phyloP scores from a whole-genome alignment of 92 coral and sea anemone species.

The Epizoanthus fatuus region DNA sequence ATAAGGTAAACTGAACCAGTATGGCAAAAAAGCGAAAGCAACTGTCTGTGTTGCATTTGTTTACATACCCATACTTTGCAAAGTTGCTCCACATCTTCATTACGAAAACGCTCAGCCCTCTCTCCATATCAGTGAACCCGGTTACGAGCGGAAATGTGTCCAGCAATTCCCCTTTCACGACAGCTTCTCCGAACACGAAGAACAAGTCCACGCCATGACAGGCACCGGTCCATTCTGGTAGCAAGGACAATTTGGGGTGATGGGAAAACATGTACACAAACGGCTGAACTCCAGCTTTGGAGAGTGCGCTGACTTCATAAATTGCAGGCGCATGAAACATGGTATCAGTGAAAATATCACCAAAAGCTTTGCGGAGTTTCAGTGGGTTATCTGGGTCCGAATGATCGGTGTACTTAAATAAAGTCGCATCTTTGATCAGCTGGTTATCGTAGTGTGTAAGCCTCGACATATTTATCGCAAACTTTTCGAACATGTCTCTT shows the following conservation, averaged over 20 bases:
- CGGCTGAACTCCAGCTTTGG: conserved; percentile 12
- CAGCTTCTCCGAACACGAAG: conserved; percentile 47
- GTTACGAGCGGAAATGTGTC: not conserved
- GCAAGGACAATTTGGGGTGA: conserved; percentile 21
- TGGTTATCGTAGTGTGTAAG: conserved; percentile 21
- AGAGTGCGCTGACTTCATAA: conserved; percentile 49
- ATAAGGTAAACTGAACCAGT: too few relatives aligned
- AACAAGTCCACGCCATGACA: conserved; percentile 15
- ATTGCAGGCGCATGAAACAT: conserved; percentile 64
- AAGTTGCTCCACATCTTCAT: conserved; percentile 70
- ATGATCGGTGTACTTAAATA: conserved; percentile 63
- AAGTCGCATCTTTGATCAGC: conserved; percentile 43
- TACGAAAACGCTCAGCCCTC: conserved; percentile 42
- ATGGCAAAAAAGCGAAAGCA: too few relatives aligned
- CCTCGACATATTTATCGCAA: not conserved
- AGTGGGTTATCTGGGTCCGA: conserved; percentile 33
- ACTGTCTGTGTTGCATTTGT: not conserved
- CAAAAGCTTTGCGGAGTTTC: conserved; percentile 36
- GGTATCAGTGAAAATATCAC: conserved; percentile 41
- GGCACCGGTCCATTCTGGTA: conserved; percentile 43
- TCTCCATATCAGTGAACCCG: conserved; percentile 44
- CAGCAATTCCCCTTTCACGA: not conserved
- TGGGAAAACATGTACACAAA: conserved; percentile 53
- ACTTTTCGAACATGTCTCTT: conserved; percentile 26
- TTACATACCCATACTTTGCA: conserved; percentile 65